Percentiles rank a stretch among this genome's conserved stretches.
Evolutionary conservation across 1,140 invertebrate species (phyloP).

Genomic region (Schmidtea mediterranea): DNA sequence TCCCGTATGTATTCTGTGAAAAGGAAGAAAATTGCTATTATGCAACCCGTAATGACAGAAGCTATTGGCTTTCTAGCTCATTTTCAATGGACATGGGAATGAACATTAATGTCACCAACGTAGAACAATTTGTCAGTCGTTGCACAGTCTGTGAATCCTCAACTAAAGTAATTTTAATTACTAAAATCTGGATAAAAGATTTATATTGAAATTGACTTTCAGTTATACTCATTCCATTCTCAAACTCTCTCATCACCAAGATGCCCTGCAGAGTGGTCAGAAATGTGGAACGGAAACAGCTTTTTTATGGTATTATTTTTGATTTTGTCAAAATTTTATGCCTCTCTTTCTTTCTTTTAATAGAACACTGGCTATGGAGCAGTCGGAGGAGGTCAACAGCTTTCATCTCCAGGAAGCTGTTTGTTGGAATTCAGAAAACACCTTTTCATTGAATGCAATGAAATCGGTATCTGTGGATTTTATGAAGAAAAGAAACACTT

Average conservation of each 20-base stretch:
- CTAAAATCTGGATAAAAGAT: too few species aligned
- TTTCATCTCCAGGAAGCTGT: constrained; percentile 74
- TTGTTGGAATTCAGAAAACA: constrained; percentile 73
- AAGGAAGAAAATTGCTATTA: constrained; percentile 24
- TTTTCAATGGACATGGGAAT: constrained; percentile 18
- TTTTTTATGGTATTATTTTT: constrained; percentile 71
- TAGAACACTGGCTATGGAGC: constrained; percentile 34
- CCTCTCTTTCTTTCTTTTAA: too few species aligned
- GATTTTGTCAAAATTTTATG: too few species aligned
- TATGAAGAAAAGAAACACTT: not conserved
- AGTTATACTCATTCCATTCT: constrained; percentile 52
- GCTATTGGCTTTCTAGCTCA: constrained; percentile 25
- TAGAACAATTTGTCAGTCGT: constrained; percentile 24
- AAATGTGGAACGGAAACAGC: constrained; percentile 82
- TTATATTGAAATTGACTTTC: too few species aligned
- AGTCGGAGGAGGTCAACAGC: constrained; percentile 68
- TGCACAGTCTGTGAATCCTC: constrained; percentile 66
- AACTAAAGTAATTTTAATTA: constrained; percentile 5
- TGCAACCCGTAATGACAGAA: constrained; percentile 23
- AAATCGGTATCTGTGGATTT: constrained; percentile 11
- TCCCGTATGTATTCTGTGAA: constrained; percentile 28
- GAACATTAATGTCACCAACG: not conserved
- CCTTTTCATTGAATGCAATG: constrained; percentile 64
- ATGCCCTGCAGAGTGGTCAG: constrained; percentile 64
- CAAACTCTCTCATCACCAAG: constrained; percentile 57